Conservation (phyloP, 2,113 vertebrate species). For the Zosterops japonicus region DNA sequence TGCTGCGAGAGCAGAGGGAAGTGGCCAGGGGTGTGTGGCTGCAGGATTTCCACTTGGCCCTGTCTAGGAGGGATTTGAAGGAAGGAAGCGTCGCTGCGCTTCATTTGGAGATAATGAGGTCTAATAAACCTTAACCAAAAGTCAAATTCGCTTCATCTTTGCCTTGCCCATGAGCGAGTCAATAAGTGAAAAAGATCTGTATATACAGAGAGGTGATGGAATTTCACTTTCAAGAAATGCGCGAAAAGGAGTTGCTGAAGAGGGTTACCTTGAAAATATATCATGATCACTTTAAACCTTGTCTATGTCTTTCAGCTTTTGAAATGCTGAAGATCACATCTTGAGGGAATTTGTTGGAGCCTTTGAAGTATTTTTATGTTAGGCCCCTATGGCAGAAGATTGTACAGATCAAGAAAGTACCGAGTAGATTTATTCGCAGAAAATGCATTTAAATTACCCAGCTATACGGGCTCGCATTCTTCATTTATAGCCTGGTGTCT, state of each 20-base stretch:
- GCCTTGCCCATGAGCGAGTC: background rate
- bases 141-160: background rate
- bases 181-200: background rate
- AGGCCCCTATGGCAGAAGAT: slow-evolving; percentile 62
- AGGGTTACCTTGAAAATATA: slow-evolving; percentile 61
- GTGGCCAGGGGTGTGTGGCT: background rate
- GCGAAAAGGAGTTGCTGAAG: slow-evolving; percentile 28
- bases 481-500: slow-evolving; percentile 60
- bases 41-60: slow-evolving; percentile 15
- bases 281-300: slow-evolving; percentile 63
- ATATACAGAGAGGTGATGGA: background rate
- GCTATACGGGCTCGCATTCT: slow-evolving; percentile 46
- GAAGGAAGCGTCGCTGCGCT: slow-evolving; percentile 24
- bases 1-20: background rate
- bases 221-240: slow-evolving; percentile 36
- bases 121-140: slow-evolving; percentile 11
- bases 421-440: slow-evolving; percentile 67
- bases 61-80: background rate
- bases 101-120: slow-evolving; percentile 45
- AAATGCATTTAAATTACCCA: slow-evolving; percentile 68
- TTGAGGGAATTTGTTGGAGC: slow-evolving; percentile 68
- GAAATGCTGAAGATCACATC: slow-evolving; percentile 69
- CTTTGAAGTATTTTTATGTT: slow-evolving; percentile 69
- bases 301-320: slow-evolving; percentile 62
- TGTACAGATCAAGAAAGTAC: slow-evolving; percentile 62